Base-by-base conservation (phyloP, 2,888 invertebrate genomes). In the Himalopsyche japonica region DNA sequence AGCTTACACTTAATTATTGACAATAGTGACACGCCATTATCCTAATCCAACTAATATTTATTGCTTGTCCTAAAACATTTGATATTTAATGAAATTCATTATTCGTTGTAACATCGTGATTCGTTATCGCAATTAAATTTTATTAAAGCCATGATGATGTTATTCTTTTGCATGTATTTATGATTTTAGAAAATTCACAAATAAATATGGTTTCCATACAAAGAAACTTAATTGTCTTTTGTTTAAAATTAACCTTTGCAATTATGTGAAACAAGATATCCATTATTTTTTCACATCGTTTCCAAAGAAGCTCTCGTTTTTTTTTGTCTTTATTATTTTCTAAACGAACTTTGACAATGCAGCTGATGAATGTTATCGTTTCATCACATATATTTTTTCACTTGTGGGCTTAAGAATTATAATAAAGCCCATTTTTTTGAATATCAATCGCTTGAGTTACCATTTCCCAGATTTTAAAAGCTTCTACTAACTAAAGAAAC, bases 171-270 rank as follows among this genome's bases (percentile, higher is more conserved):
- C 24, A 57, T n/a, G 57, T 57, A 57, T 57, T 57, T 57, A 57
- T 57, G 57, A 57, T 57, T 57, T 57, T 20, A 57, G 20, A 57
- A 57, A 57, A 57, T 57, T 57, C 57, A 24, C 57, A 57, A 57
- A 57, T 57, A 43, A 43, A 43, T 78, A 20, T 80, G 24, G 48
- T 48, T 48, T 83, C 48, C 76, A 47, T 83, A 34, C 43, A 27
- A 78, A 81, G 84, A 77, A 84, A 84, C 81, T 81, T 84, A 77
- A 84, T 84, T 81, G 80, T 76, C 78, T 77, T 77, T 84, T 81
- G 80, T 83, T 83, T 20, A 48, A 78, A 37, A 30, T 64, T 57
- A 34, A 84, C 79, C 80, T 81, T 84, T 81, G 76, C 43, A 30
- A 27, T 34, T 43, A 82, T 78, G 82, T 10, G 78, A 82, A 82